These are phyloP conservation scores for Sinocyclocheilus maitianheensis DNA, from an alignment of 2,113 vertebrate species.

Conservation along the genomic window DNA sequence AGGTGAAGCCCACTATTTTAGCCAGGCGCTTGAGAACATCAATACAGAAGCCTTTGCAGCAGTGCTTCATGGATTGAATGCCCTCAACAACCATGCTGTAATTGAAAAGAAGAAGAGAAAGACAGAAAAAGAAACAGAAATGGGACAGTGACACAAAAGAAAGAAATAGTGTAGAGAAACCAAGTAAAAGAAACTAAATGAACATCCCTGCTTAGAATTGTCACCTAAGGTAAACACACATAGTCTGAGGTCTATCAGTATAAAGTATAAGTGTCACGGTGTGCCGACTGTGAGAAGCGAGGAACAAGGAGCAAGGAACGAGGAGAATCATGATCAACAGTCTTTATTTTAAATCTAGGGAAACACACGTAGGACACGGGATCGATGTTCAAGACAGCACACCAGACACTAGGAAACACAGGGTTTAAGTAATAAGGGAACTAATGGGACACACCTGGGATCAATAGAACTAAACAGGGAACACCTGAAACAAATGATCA, in stretches of 20 bases:
- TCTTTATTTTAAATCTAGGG: too few species aligned
- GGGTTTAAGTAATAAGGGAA: too few species aligned
- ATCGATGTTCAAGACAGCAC: too few species aligned
- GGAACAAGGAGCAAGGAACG: too few species aligned
- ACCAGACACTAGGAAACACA: too few species aligned
- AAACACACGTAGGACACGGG: too few species aligned
- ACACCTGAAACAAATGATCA: too few species aligned
- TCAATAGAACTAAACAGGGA: too few species aligned
- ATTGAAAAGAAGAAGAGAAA: slow-evolving; percentile 29
- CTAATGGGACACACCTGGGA: too few species aligned
- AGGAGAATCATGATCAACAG: too few species aligned
- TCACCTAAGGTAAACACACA: neutral
- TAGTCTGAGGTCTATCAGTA: neutral
- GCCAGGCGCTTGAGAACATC: slow-evolving; percentile 92
- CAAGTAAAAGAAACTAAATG: slow-evolving; percentile 2
- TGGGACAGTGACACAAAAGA: slow-evolving; percentile 20
- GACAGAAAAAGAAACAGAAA: slow-evolving; percentile 38
- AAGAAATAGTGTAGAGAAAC: slow-evolving; percentile 11
- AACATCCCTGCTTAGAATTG: slow-evolving; percentile 4
- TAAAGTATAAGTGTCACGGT: neutral
- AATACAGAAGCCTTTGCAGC: slow-evolving; percentile 96
- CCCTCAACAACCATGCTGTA: slow-evolving; percentile 81
- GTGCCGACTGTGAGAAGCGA: too few species aligned
- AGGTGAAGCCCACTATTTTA: slow-evolving; percentile 91
- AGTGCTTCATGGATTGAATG: slow-evolving; percentile 84